Evolutionary conservation across 2,113 vertebrate genomes (phyloP).

Genomic region (Rhinichthys klamathensis): DNA sequence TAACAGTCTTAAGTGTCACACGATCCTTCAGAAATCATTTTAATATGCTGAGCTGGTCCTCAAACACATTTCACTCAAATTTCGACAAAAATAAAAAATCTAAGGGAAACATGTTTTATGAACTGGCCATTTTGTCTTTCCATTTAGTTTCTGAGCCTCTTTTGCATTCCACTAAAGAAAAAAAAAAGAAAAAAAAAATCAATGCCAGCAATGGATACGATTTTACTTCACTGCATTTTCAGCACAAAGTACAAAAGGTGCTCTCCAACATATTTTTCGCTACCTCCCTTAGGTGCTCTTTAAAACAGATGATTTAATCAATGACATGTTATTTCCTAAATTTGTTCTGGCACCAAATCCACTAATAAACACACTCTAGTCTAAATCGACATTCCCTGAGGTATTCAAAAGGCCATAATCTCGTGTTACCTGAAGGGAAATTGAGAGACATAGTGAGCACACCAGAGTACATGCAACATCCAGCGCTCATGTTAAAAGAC

Average conservation of each 20-base stretch:
- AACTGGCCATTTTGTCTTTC: neutral
- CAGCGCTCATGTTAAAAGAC: conserved; percentile 57
- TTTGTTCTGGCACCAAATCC: conserved; percentile 76
- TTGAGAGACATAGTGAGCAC: conserved; percentile 57
- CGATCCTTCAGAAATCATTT: neutral
- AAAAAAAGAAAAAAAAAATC: neutral
- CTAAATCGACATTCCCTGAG: conserved; percentile 65
- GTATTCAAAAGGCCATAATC: conserved; percentile 59
- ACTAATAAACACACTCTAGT: conserved; percentile 65
- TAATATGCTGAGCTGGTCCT: neutral
- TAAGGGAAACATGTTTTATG: too few species aligned
- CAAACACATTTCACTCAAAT: too few species aligned
- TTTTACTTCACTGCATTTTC: neutral
- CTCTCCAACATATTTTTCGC: conserved; percentile 53
- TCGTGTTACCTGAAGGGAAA: conserved; percentile 74
- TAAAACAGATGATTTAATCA: conserved; percentile 74
- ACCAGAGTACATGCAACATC: conserved; percentile 23
- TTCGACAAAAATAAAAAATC: neutral
- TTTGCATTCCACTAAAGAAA: neutral
- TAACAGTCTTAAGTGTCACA: neutral
- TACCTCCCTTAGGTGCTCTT: conserved; percentile 70
- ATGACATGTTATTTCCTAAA: conserved; percentile 79
- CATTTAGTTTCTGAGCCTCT: neutral
- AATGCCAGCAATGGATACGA: neutral
- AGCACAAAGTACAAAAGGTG: neutral